Evolutionary conservation across 2,113 vertebrate species (phyloP), one percentile per base, ranked within the genome.

Genomic region (Epinephelus moara): DNA sequence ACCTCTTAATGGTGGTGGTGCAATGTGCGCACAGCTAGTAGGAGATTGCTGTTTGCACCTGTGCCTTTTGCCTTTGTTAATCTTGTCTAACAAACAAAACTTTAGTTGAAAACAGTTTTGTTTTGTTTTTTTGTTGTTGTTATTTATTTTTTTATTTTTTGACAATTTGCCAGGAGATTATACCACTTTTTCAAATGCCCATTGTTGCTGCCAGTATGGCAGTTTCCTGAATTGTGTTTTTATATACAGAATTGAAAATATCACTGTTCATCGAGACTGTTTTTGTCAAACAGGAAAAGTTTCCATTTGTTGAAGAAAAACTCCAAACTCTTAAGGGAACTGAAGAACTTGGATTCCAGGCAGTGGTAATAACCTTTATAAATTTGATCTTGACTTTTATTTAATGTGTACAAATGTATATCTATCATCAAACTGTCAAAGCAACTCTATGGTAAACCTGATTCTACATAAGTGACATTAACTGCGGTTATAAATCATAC

Each of bases 221-320:
- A 69, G n/a, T 72, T 69, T 68, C 14, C 10, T 69, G 15, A 72
- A 59, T 80, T 70, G 19, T 18, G 15, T 63, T n/a, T 37, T 74
- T 25, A 45, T 63, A 9, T 11, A 0, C 4, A 47, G 12, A 56
- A 21, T 18, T 80, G 14, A 37, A 70, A 59, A 57, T 61, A 3
- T 33, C 4, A 25, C 52, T 9, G 50, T 57, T 85, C 70, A 85
- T 70, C 18, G 33, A 33, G 11, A 37, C 25, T 86, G 17, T 62
- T 75, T 80, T 84, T 80, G 2, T 90, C 89, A 57, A 85, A 21
- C 89, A 99, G 98, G 83, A 99, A 99, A 94, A 99, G 95, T 91
- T 99, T 99, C 91, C 97, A 99, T 90, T 94, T 99, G 74, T 95
- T 99, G 83, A 99, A 99, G 96, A 99, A 99, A 95, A 99, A 99